A percentile compares a stretch with the other conserved stretches of the same genome.
Conservation (phyloP, 2,888 invertebrate genomes). For the Rhyacophila evoluta region DNA sequence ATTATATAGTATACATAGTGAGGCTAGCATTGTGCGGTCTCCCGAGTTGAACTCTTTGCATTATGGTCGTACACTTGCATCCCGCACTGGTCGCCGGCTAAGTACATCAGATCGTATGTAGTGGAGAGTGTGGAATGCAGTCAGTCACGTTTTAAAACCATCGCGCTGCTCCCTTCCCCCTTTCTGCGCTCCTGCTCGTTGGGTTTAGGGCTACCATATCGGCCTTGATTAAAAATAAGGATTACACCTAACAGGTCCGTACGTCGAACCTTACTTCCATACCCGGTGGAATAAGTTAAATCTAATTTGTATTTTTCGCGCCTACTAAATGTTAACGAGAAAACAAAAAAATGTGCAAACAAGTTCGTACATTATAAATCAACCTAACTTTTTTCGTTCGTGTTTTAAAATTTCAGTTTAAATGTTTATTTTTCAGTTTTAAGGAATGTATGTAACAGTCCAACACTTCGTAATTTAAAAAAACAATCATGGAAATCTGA, state of each 20-base stretch:
- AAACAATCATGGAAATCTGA: no score
- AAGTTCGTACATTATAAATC: no score
- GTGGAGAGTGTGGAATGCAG: constrained; percentile 64
- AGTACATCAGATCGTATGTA: constrained; percentile 22
- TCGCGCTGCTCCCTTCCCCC: constrained; percentile 11
- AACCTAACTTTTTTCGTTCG: no score
- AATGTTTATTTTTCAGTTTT: no score
- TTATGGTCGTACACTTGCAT: constrained; percentile 4
- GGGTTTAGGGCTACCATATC: neutral
- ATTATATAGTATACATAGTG: neutral
- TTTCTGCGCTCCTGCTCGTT: neutral
- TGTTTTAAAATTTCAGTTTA: no score
- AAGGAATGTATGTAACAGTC: no score
- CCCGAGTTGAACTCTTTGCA: constrained; percentile 21
- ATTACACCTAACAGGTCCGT: neutral
- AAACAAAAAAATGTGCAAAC: no score
- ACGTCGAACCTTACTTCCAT: neutral
- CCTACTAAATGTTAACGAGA: no score
- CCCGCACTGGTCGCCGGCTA: neutral
- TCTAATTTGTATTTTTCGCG: neutral
- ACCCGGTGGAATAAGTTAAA: neutral
- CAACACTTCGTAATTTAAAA: no score
- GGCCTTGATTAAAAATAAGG: neutral
- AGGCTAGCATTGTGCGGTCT: constrained; percentile 4
- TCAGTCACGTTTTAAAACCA: constrained; percentile 65